Conservation (phyloP, 2,113 vertebrate genomes). For the Burhinus oedicnemus region DNA sequence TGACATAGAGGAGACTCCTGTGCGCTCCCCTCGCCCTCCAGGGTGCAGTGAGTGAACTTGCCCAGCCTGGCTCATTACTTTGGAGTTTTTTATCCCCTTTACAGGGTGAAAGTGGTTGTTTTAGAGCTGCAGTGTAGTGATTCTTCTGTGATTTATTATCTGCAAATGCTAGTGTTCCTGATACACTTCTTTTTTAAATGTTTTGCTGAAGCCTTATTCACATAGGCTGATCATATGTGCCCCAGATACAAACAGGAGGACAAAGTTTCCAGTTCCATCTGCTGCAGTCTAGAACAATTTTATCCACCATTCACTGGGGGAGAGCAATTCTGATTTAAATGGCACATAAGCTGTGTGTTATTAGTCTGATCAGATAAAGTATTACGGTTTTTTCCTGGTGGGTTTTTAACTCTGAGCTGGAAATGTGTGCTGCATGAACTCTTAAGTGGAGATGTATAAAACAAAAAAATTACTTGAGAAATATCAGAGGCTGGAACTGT, state of each 20-base stretch:
- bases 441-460: background rate
- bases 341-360: background rate
- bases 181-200: background rate
- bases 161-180: background rate
- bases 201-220: background rate
- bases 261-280: constrained; percentile 26
- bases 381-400: background rate
- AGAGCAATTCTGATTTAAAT: constrained; percentile 34
- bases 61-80: background rate
- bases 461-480: background rate
- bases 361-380: background rate
- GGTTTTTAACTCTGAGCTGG: background rate
- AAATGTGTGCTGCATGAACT: background rate
- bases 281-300: constrained; percentile 23
- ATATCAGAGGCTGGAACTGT: background rate
- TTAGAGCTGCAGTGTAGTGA: background rate
- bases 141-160: background rate
- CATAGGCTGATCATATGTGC: background rate
- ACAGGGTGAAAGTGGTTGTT: background rate
- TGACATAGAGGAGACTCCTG: background rate
- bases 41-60: background rate
- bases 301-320: background rate
- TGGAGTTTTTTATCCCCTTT: background rate
- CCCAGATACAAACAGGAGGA: constrained; percentile 12
- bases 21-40: background rate